phyloP scores from a whole-genome alignment of 2,888 invertebrate species.

The Boloria selene region DNA sequence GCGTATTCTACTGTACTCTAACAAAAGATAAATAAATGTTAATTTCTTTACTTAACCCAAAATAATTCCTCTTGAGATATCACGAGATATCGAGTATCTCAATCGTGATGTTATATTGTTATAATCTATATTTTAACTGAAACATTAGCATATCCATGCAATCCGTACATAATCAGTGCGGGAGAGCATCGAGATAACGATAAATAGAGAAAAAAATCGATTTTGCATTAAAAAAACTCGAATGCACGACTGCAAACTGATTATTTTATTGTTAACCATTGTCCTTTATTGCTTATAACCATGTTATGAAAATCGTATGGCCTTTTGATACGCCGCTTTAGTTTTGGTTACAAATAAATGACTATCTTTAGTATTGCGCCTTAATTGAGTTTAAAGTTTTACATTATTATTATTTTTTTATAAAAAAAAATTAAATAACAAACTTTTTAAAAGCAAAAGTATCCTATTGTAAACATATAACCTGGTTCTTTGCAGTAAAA shows the following conservation, averaged over 20 bases:
- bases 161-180: constrained; percentile 63
- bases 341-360: neutral
- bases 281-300: constrained; percentile 40
- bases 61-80: too few species aligned
- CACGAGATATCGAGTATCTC: neutral
- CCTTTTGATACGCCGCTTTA: constrained; percentile 15
- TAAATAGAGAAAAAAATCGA: constrained; percentile 70
- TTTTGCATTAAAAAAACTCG: constrained; percentile 57
- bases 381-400: too few species aligned
- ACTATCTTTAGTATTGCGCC: too few species aligned
- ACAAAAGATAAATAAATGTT: too few species aligned
- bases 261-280: constrained; percentile 62
- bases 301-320: constrained; percentile 24
- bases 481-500: too few species aligned
- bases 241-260: constrained; percentile 61
- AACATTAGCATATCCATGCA: constrained; percentile 41
- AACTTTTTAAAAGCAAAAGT: too few species aligned
- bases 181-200: constrained; percentile 51
- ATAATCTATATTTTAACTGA: constrained; percentile 27
- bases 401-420: too few species aligned
- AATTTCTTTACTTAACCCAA: neutral
- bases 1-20: neutral
- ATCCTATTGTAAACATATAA: too few species aligned
- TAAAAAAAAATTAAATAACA: too few species aligned
- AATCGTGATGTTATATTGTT: constrained; percentile 26